These are phyloP conservation scores for Antheraea mylitta DNA, from an alignment of 1,140 invertebrate genomes.

Conservation along the genomic window DNA sequence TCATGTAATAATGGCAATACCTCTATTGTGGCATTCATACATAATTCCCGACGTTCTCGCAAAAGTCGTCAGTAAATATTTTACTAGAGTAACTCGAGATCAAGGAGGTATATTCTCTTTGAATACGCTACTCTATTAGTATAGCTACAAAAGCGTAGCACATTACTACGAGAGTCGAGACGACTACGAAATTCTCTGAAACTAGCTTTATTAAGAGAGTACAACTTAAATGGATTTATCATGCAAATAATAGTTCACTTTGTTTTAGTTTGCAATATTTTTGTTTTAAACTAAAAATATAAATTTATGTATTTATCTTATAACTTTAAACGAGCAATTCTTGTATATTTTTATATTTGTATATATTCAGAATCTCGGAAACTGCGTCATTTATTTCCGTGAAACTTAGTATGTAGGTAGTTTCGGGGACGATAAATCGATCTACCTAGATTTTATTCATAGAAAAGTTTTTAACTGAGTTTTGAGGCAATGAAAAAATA, in stretches of 20 bases:
- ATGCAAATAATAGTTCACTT: not conserved
- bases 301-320: too few species aligned
- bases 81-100: not conserved
- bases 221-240: not conserved
- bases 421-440: too few species aligned
- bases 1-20: not conserved
- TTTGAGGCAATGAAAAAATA: too few species aligned
- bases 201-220: not conserved
- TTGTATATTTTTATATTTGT: too few species aligned
- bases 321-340: too few species aligned
- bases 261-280: not conserved
- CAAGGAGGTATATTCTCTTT: not conserved
- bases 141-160: slow-evolving; percentile 14
- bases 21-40: not conserved
- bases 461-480: too few species aligned
- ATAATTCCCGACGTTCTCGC: not conserved
- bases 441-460: too few species aligned
- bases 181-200: slow-evolving; percentile 9
- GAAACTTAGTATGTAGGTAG: too few species aligned
- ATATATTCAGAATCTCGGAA: too few species aligned
- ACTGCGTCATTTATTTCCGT: too few species aligned
- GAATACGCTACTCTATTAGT: not conserved
- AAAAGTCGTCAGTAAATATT: not conserved
- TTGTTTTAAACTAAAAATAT: not conserved
- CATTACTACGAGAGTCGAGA: slow-evolving; percentile 9